These are phyloP conservation scores for Chelidonichthys spinosus DNA, from an alignment of 2,797 vertebrate species.

Conservation along the genomic window DNA sequence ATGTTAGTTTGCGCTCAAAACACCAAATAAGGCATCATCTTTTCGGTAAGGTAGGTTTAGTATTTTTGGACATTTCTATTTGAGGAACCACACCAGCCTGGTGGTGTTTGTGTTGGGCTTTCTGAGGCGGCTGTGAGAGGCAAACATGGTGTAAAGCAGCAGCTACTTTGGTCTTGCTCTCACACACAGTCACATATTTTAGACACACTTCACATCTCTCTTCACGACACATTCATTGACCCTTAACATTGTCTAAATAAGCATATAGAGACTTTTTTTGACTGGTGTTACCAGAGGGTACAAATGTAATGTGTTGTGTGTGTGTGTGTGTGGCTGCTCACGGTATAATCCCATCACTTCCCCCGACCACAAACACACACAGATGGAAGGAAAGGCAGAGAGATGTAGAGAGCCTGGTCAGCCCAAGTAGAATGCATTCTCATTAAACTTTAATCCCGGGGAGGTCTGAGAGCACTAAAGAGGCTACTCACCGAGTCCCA, in stretches of 20 bases:
- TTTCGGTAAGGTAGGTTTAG: background rate
- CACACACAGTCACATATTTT: background rate
- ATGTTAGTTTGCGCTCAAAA: too few species aligned
- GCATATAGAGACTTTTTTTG: background rate
- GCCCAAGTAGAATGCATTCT: slow-evolving; percentile 67
- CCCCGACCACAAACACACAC: slow-evolving; percentile 55
- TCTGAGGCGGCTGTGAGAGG: background rate
- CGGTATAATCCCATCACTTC: slow-evolving; percentile 46
- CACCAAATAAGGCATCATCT: too few species aligned
- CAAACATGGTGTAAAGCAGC: background rate
- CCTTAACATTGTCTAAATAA: slow-evolving; percentile 19
- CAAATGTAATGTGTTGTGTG: background rate
- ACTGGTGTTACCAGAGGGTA: slow-evolving; percentile 6
- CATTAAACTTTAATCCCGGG: slow-evolving; percentile 77
- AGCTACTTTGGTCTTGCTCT: background rate
- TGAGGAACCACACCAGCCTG: background rate
- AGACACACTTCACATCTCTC: background rate
- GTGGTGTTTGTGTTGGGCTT: background rate
- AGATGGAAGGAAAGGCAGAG: slow-evolving; percentile 35
- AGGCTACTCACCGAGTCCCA: slow-evolving; percentile 52
- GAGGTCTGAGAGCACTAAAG: slow-evolving; percentile 73
- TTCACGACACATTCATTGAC: background rate
- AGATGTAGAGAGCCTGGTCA: slow-evolving; percentile 58
- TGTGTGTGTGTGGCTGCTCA: background rate
- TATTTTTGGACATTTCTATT: background rate